phyloP scores from a whole-genome alignment of 2,888 invertebrate genomes.

The Apomyelois bistriatella region DNA sequence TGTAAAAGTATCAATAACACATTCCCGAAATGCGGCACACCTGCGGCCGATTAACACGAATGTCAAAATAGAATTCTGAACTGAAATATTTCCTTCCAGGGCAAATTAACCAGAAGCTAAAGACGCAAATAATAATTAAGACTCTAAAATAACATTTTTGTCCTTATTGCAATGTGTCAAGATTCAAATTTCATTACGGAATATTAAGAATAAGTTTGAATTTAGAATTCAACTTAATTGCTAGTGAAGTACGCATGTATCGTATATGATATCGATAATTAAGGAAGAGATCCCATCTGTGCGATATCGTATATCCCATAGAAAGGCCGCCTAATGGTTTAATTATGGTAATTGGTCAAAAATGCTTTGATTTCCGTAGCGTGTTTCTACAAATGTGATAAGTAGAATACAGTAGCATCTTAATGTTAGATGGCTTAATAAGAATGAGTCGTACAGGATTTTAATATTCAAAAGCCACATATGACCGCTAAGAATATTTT shows the following conservation, averaged over 20 bases:
- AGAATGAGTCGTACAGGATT: neutral
- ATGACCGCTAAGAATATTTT: neutral
- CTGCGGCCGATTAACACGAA: conserved; percentile 71
- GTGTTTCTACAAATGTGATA: conserved; percentile 23
- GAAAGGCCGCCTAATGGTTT: conserved; percentile 30
- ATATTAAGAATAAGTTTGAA: conserved; percentile 15
- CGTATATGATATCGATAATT: conserved; percentile 36
- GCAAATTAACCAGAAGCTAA: conserved; percentile 49
- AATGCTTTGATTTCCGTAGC: conserved; percentile 20
- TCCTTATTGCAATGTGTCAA: neutral
- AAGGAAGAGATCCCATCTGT: conserved; percentile 15
- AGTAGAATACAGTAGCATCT: conserved; percentile 12
- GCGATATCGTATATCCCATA: conserved; percentile 19
- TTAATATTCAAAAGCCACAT: conserved; percentile 10
- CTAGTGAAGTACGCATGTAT: conserved; percentile 42
- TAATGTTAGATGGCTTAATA: conserved; percentile 10
- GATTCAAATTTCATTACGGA: neutral
- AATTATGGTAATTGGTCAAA: conserved; percentile 35
- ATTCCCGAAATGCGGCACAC: conserved; percentile 55
- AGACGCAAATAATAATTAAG: conserved; percentile 22
- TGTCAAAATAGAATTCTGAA: conserved; percentile 68
- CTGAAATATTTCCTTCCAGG: conserved; percentile 56
- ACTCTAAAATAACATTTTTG: neutral
- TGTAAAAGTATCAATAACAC: conserved; percentile 41
- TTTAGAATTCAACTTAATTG: conserved; percentile 45